phyloP scores from a whole-genome alignment of 2,113 vertebrate species.

The Vidua chalybeata region DNA sequence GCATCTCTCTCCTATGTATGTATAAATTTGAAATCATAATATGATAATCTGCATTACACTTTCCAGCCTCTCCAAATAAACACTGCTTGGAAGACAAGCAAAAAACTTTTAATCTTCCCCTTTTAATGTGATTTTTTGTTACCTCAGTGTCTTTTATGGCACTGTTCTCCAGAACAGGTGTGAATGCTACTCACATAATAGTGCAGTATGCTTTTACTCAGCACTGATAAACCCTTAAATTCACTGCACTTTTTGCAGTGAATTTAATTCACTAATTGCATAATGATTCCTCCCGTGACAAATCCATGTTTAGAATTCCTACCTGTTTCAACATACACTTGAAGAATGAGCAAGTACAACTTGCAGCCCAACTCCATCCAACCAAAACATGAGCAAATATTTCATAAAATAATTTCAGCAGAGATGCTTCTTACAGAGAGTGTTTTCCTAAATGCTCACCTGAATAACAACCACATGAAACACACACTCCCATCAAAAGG shows the following conservation, averaged over 20 bases:
- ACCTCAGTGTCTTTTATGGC: background rate
- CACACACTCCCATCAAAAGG: background rate
- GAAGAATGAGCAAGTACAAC: background rate
- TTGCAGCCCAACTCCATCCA: background rate
- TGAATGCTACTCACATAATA: background rate
- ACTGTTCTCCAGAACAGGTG: background rate
- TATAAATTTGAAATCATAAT: background rate
- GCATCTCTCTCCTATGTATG: background rate
- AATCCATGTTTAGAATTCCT: background rate
- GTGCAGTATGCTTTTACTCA: background rate
- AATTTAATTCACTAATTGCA: background rate
- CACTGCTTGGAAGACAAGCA: background rate
- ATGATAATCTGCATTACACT: background rate
- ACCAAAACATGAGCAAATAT: background rate
- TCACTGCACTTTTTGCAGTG: too few relatives aligned
- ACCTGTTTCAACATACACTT: background rate
- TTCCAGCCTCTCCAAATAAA: background rate
- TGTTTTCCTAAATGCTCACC: background rate
- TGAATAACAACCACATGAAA: background rate
- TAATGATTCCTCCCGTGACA: background rate
- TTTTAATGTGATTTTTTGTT: background rate
- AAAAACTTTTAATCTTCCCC: background rate
- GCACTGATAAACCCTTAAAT: background rate
- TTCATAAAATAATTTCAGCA: background rate
- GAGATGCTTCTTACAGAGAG: background rate